phyloP scores from a whole-genome alignment of 2,797 vertebrate genomes.

The Hylomyscus alleni region DNA sequence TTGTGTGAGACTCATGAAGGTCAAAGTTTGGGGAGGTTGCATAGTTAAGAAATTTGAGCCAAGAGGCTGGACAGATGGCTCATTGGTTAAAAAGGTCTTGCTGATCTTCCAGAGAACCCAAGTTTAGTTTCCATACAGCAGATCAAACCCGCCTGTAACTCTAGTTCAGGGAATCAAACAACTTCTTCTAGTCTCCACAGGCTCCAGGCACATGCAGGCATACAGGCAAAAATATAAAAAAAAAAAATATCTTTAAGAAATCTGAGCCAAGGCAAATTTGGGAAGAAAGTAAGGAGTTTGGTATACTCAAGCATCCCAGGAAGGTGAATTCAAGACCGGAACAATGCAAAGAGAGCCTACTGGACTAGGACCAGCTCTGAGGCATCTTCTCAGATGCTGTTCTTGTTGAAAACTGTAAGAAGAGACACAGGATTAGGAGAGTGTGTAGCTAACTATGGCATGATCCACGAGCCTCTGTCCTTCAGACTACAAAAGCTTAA shows the following conservation, averaged over 20 bases:
- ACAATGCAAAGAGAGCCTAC: background rate
- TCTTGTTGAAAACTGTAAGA: background rate
- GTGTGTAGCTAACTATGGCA: background rate
- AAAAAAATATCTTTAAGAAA: background rate
- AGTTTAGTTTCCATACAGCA: background rate
- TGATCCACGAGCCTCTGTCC: background rate
- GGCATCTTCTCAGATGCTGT: background rate
- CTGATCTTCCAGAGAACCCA: background rate
- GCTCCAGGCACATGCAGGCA: background rate
- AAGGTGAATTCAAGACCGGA: background rate
- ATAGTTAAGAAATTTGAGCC: background rate
- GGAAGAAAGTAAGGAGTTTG: background rate
- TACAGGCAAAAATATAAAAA: background rate
- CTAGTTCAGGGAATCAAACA: background rate
- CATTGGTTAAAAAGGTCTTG: background rate
- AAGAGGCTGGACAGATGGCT: background rate
- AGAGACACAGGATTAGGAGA: background rate
- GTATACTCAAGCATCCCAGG: background rate
- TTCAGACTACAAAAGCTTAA: background rate
- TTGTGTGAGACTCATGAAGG: background rate
- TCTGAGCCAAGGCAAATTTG: background rate
- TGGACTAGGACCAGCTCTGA: background rate
- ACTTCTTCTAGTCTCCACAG: background rate
- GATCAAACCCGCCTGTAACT: background rate
- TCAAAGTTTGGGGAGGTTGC: conserved; percentile 1